Evolutionary conservation across 2,888 invertebrate genomes (phyloP).

Genomic region (Dolichopus griseipennis): DNA sequence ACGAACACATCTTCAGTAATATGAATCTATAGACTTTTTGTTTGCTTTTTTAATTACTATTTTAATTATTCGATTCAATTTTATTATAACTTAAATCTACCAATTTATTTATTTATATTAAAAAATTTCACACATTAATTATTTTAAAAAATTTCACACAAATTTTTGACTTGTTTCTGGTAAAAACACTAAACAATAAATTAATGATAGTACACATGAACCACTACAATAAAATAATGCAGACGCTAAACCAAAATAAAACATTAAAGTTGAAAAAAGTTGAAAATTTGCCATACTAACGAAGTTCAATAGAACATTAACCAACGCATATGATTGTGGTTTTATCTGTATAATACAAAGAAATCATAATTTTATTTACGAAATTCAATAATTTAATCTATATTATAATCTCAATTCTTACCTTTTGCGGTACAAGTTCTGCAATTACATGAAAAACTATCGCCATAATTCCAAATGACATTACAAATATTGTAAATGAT

Average conservation of each 20-base stretch:
- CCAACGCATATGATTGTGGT: constrained; percentile 18
- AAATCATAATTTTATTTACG: no score
- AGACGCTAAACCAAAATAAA: constrained; percentile 17
- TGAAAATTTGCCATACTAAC: constrained; percentile 21
- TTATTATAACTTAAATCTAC: no score
- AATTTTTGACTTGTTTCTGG: constrained; percentile 21
- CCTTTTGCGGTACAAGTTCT: constrained; percentile 23
- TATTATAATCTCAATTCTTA: constrained; percentile 12
- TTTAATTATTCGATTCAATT: no score
- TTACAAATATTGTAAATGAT: constrained; percentile 5
- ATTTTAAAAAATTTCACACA: no score
- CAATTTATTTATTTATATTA: neutral
- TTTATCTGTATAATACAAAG: constrained; percentile 18
- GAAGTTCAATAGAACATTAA: constrained; percentile 18
- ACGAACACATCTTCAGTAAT: no score
- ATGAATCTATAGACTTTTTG: no score
- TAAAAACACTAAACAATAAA: constrained; percentile 16
- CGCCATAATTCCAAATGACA: constrained; percentile 21
- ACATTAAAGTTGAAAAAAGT: constrained; percentile 17
- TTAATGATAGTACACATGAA: constrained; percentile 15
- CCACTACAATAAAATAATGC: constrained; percentile 18
- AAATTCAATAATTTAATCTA: no score
- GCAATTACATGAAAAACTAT: constrained; percentile 22
- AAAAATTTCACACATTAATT: no score
- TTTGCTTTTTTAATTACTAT: no score